A percentile compares a stretch with the other conserved stretches of the same genome.
Evolutionary conservation across 2,797 vertebrate genomes (phyloP).

Genomic region (Taenioides sp.): DNA sequence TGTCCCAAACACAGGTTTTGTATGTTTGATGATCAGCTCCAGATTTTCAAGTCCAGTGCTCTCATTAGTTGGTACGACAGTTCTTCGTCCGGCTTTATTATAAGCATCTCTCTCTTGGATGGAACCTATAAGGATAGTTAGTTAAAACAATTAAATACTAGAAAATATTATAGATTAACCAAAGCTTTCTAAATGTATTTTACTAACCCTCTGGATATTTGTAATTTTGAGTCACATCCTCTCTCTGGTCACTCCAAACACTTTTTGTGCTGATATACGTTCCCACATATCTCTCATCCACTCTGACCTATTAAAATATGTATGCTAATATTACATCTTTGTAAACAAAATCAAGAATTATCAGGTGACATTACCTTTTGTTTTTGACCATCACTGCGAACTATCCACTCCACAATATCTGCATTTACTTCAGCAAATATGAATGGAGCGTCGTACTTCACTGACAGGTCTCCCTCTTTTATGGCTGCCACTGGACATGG

Average conservation of each 20-base stretch:
- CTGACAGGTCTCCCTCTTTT: conserved; percentile 74
- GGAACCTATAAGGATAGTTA: conserved; percentile 67
- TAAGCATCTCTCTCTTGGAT: conserved; percentile 76
- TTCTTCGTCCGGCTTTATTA: conserved; percentile 63
- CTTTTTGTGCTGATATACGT: conserved; percentile 91
- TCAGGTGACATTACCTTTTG: conserved; percentile 31
- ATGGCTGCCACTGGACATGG: conserved; percentile 80
- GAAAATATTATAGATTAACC: not conserved
- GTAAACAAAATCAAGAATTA: not conserved
- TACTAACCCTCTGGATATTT: conserved; percentile 89
- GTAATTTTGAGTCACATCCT: conserved; percentile 88
- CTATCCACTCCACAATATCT: conserved; percentile 74
- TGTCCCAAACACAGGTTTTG: conserved; percentile 72
- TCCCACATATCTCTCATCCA: conserved; percentile 72
- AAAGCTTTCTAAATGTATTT: not conserved
- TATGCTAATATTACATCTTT: not conserved
- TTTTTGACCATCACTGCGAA: conserved; percentile 44
- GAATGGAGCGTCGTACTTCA: conserved; percentile 79
- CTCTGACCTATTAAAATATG: conserved; percentile 34
- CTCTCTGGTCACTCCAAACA: conserved; percentile 78
- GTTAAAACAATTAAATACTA: not conserved
- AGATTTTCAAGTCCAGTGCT: conserved; percentile 30
- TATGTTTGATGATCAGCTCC: conserved; percentile 70
- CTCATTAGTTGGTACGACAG: not conserved
- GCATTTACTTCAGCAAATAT: conserved; percentile 83